Conservation (phyloP, 2,888 invertebrate species). For the Listrodromus nycthemerus region DNA sequence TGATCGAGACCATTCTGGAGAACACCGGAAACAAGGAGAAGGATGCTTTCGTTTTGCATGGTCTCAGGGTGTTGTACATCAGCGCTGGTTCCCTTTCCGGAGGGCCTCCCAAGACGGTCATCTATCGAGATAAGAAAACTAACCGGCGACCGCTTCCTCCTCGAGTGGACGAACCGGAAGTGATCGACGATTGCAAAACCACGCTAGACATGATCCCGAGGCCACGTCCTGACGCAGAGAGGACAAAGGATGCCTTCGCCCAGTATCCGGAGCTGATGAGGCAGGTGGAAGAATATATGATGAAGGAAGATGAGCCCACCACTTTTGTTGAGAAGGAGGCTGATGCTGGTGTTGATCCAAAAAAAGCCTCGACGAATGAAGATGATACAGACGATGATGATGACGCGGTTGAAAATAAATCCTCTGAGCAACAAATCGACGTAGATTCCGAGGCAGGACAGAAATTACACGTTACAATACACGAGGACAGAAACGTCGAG, state of each 20-base stretch:
- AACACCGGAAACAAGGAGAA: slow-evolving; percentile 78
- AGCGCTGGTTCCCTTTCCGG: slow-evolving; percentile 73
- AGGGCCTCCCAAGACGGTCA: slow-evolving; percentile 74
- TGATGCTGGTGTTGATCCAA: neutral
- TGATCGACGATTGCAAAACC: slow-evolving; percentile 57
- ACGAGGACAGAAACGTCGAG: neutral
- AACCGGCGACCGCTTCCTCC: slow-evolving; percentile 76
- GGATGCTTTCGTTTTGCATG: slow-evolving; percentile 80
- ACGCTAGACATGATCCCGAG: slow-evolving; percentile 74
- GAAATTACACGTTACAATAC: slow-evolving; percentile 20
- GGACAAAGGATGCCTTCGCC: slow-evolving; percentile 48
- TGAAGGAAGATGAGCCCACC: slow-evolving; percentile 72
- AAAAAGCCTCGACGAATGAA: slow-evolving; percentile 21
- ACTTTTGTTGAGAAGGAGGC: slow-evolving; percentile 65
- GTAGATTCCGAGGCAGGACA: slow-evolving; percentile 22
- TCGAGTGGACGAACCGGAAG: neutral
- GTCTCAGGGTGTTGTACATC: slow-evolving; percentile 77
- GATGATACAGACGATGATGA: slow-evolving; percentile 7
- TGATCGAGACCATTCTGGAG: slow-evolving; percentile 77
- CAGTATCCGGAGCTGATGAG: slow-evolving; percentile 79
- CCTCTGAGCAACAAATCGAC: neutral
- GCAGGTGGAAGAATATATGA: slow-evolving; percentile 73
- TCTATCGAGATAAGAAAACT: slow-evolving; percentile 78
- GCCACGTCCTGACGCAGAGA: slow-evolving; percentile 68
- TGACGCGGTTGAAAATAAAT: slow-evolving; percentile 20